Percentiles rank a stretch among this genome's conserved stretches.
Evolutionary conservation across 2,113 vertebrate species (phyloP).

Genomic region (Tiliqua scincoides): DNA sequence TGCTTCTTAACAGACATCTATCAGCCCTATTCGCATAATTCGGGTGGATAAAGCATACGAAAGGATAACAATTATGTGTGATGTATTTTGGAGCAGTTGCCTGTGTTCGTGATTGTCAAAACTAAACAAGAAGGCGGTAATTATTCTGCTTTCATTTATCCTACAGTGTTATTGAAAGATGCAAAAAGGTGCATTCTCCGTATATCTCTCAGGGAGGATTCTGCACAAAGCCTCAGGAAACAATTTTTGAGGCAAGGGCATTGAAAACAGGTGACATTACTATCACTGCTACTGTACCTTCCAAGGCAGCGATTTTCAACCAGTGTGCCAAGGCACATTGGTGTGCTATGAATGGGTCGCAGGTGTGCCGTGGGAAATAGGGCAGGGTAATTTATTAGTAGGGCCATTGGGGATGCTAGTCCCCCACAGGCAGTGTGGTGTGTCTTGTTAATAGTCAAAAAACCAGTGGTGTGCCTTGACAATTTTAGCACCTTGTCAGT

Average conservation of each 20-base stretch:
- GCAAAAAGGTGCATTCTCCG: not conserved
- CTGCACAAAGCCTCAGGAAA: not conserved
- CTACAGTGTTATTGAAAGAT: not conserved
- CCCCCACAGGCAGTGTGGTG: no score
- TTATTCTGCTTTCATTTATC: not conserved
- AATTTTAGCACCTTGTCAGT: no score
- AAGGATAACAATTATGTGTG: not conserved
- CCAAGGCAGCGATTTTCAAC: no score
- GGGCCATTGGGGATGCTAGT: no score
- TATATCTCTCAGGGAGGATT: not conserved
- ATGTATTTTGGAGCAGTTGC: not conserved
- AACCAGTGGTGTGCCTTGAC: no score
- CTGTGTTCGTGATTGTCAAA: not conserved
- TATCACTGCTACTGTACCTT: not conserved
- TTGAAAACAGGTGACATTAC: not conserved
- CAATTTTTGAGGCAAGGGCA: not conserved
- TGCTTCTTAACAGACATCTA: not conserved
- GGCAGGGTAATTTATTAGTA: no score
- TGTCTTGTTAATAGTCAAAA: no score
- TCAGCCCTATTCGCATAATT: conserved; percentile 4
- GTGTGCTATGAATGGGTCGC: no score
- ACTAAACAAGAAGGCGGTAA: not conserved
- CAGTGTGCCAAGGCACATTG: no score
- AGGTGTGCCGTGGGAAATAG: no score
- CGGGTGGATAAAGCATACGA: not conserved